Conservation (phyloP, 2,797 vertebrate species). For the Triplophysa bombifrons region DNA sequence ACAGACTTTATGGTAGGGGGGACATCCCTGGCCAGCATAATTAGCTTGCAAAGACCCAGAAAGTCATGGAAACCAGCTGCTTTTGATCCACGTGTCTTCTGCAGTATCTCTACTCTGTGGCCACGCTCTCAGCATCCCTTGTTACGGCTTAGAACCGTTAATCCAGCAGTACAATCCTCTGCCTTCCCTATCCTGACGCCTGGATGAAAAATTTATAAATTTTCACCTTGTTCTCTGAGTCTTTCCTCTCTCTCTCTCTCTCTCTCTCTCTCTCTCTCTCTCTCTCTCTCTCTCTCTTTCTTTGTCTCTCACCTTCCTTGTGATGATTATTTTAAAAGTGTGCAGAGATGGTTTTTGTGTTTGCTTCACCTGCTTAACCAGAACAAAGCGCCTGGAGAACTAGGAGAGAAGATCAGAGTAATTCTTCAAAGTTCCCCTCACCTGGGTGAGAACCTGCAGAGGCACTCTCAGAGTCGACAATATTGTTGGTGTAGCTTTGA, state of each 20-base stretch:
- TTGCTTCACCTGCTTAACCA: constrained; percentile 64
- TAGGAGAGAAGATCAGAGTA: constrained; percentile 58
- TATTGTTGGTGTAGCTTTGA: constrained; percentile 21
- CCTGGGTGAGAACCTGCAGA: constrained; percentile 55
- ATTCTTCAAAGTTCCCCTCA: constrained; percentile 54
- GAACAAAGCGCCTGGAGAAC: constrained; percentile 66
- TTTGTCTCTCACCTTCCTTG: constrained; percentile 60
- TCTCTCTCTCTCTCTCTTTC: constrained; percentile 23
- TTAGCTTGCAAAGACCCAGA: constrained; percentile 58
- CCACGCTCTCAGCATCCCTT: constrained; percentile 59
- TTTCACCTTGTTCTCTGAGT: constrained; percentile 71
- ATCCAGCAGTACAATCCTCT: constrained; percentile 74
- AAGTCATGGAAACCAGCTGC: constrained; percentile 58
- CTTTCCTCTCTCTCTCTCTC: constrained; percentile 21
- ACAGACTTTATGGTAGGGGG: constrained; percentile 22
- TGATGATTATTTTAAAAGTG: constrained; percentile 76
- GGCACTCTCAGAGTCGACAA: constrained; percentile 40
- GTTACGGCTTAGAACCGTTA: constrained; percentile 71
- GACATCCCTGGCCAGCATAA: constrained; percentile 51
- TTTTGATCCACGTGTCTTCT: constrained; percentile 57
- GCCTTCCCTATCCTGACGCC: constrained; percentile 68
- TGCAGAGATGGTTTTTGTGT: constrained; percentile 69
- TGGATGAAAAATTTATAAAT: constrained; percentile 75
- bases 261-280: constrained; percentile 50
- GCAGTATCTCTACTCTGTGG: constrained; percentile 52